Conservation (phyloP, 2,888 invertebrate genomes). For the Agrilus cyanescens region DNA sequence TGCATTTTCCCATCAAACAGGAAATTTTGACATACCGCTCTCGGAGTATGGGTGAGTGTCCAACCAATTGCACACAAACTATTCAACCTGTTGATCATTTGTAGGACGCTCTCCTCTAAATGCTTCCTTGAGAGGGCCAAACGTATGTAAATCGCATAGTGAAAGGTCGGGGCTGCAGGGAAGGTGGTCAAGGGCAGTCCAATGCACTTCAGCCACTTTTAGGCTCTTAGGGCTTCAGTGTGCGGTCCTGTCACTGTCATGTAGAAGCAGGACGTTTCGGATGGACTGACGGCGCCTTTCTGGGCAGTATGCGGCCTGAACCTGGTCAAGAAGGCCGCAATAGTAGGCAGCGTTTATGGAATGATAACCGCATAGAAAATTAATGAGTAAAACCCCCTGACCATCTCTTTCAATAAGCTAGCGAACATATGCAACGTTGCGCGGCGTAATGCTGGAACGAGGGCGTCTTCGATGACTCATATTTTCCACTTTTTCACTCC, state of each 20-base stretch:
- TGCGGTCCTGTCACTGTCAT: constrained; percentile 13
- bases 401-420: not conserved
- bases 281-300: constrained; percentile 9
- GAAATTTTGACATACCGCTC: too few relatives aligned
- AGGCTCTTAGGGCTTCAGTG: constrained; percentile 9
- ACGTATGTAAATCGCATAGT: too few relatives aligned
- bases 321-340: constrained; percentile 6
- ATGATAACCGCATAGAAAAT: constrained; percentile 8
- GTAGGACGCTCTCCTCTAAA: too few relatives aligned
- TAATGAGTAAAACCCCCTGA: not conserved
- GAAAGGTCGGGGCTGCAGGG: too few relatives aligned
- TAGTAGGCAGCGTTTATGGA: constrained; percentile 12
- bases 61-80: too few relatives aligned
- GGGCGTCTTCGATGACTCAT: not conserved
- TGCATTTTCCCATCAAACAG: too few relatives aligned
- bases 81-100: too few relatives aligned
- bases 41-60: too few relatives aligned
- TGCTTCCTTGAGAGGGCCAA: too few relatives aligned
- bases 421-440: not conserved
- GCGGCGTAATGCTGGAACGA: not conserved
- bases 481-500: too few relatives aligned
- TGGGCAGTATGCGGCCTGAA: constrained; percentile 4
- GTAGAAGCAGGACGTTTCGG: constrained; percentile 10
- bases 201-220: too few relatives aligned
- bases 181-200: too few relatives aligned